Conservation (phyloP, 2,113 vertebrate species). For the Anseranas semipalmata region DNA sequence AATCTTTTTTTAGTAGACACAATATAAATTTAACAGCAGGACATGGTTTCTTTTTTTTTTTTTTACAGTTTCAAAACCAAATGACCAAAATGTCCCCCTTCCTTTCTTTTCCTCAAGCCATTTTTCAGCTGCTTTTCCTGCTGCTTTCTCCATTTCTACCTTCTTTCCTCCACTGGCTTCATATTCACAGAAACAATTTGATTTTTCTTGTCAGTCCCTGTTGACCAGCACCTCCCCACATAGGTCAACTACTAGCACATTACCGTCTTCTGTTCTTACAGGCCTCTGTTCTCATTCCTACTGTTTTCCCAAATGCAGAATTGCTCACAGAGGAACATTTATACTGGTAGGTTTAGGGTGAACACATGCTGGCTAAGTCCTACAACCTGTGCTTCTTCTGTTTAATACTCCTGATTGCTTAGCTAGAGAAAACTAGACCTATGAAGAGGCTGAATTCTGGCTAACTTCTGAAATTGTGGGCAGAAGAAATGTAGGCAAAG, state of each 20-base stretch:
- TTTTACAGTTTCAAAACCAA: not conserved
- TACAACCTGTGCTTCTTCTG: not conserved
- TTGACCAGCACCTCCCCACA: not conserved
- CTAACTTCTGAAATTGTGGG: not conserved
- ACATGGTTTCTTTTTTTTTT: not conserved
- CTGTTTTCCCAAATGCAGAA: not conserved
- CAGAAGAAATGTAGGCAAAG: not conserved
- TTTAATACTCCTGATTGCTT: not conserved
- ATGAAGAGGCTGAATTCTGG: not conserved
- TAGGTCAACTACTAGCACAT: not conserved
- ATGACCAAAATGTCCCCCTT: not conserved
- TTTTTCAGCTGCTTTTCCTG: not conserved
- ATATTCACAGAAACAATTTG: not conserved
- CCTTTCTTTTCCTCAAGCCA: not conserved
- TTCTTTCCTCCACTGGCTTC: not conserved
- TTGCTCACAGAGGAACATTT: not conserved
- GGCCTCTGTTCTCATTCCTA: not conserved
- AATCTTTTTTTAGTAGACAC: not conserved
- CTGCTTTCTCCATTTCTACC: not conserved
- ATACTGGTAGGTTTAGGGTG: not conserved
- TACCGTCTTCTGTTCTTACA: not conserved
- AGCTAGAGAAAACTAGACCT: not conserved
- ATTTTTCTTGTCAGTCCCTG: rapidly evolving
- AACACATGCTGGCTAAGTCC: not conserved
- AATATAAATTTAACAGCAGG: not conserved